These are phyloP conservation scores for Lingula anatina DNA, from an alignment of 2,888 invertebrate genomes.

Conservation along the genomic window DNA sequence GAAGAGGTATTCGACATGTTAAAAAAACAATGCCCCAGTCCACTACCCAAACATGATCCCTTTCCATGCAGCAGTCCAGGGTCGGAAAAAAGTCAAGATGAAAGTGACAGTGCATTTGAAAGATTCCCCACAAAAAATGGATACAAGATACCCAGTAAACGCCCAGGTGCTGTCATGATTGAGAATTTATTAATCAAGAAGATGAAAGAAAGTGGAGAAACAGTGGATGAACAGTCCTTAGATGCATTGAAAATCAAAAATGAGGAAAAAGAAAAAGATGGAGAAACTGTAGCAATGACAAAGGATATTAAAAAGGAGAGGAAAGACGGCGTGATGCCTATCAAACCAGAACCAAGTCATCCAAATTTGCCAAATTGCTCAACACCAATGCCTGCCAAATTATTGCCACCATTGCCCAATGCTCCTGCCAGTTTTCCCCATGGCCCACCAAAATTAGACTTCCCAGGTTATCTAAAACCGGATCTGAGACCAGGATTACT, in stretches of 20 bases:
- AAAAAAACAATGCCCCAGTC: too few relatives aligned
- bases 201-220: constrained; percentile 28
- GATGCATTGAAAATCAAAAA: constrained; percentile 6
- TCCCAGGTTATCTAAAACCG: not conserved
- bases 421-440: not conserved
- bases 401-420: not conserved
- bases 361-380: not conserved
- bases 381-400: not conserved
- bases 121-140: not conserved
- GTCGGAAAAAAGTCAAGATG: too few relatives aligned
- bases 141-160: not conserved
- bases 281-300: constrained; percentile 3
- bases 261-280: constrained; percentile 12
- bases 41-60: too few relatives aligned
- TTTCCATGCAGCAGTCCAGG: too few relatives aligned
- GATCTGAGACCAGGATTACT: not conserved
- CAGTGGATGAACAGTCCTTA: constrained; percentile 13
- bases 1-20: too few relatives aligned
- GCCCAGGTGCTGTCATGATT: constrained; percentile 16
- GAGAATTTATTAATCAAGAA: constrained; percentile 31
- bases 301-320: not conserved
- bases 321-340: not conserved
- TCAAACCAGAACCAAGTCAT: not conserved
- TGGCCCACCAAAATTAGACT: not conserved
- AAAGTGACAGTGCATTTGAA: not conserved